phyloP scores from a whole-genome alignment of 2,113 vertebrate genomes.

The Poecile atricapillus region DNA sequence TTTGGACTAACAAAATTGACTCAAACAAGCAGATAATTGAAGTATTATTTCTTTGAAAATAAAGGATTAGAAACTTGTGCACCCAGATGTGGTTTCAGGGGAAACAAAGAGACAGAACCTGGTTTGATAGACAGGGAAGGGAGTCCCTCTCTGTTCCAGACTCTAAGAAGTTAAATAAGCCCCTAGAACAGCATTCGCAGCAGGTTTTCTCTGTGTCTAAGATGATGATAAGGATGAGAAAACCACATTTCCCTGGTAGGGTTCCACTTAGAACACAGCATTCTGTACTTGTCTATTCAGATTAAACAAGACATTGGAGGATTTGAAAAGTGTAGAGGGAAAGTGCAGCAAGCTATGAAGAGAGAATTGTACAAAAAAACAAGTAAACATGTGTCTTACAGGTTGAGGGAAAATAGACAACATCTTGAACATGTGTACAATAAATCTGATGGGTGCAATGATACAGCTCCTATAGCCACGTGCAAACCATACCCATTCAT shows the following conservation, averaged over 20 bases:
- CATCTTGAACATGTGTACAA: not conserved
- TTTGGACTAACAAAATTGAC: not conserved
- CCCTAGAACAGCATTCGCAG: not conserved
- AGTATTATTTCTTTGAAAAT: not conserved
- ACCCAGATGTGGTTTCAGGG: not conserved
- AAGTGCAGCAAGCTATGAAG: not conserved
- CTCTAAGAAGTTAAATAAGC: slow-evolving; percentile 30
- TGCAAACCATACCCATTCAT: not conserved
- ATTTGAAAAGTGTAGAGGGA: slow-evolving; percentile 32
- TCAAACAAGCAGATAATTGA: not conserved
- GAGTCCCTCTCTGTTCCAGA: not conserved
- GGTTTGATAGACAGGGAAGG: slow-evolving; percentile 1
- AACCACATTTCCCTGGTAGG: slow-evolving; percentile 44
- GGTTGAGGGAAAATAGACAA: not conserved
- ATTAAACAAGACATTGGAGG: slow-evolving; percentile 28
- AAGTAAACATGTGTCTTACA: not conserved
- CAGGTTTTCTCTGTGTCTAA: slow-evolving; percentile 9
- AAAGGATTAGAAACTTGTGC: not conserved
- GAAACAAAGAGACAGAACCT: not conserved
- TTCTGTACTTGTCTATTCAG: slow-evolving; percentile 66
- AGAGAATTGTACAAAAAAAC: not conserved
- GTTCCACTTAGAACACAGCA: slow-evolving; percentile 52
- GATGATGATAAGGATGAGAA: slow-evolving; percentile 46
- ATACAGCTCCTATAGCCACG: not conserved
- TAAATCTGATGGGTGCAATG: not conserved